A percentile compares a stretch with the other conserved stretches of the same genome.
Conservation (phyloP, 2,888 invertebrate genomes). For the Lithodes maja region DNA sequence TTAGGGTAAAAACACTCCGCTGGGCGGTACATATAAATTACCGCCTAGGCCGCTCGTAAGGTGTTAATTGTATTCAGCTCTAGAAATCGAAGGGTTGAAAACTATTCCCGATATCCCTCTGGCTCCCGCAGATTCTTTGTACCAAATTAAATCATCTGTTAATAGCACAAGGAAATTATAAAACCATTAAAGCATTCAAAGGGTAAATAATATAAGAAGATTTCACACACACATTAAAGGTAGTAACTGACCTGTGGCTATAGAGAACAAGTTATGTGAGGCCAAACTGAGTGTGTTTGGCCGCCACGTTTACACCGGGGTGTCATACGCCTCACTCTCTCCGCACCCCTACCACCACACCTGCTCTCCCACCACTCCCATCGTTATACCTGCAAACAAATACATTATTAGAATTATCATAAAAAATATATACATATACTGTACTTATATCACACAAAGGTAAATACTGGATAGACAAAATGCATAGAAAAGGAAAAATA, state of each 20-base stretch:
- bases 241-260: conserved; percentile 26
- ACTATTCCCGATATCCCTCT: too few relatives aligned
- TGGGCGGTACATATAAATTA: too few relatives aligned
- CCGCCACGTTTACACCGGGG: conserved; percentile 48
- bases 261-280: conserved; percentile 30
- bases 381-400: neutral
- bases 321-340: conserved; percentile 50
- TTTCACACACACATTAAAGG: too few relatives aligned
- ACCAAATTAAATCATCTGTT: too few relatives aligned
- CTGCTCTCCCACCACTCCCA: neutral
- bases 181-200: too few relatives aligned
- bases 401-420: neutral
- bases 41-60: too few relatives aligned
- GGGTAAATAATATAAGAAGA: too few relatives aligned
- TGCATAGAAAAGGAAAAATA: neutral
- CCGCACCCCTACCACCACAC: neutral
- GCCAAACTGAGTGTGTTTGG: conserved; percentile 64
- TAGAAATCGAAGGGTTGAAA: too few relatives aligned
- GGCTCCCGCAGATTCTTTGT: too few relatives aligned
- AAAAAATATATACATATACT: neutral
- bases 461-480: neutral
- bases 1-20: too few relatives aligned
- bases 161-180: too few relatives aligned
- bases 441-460: neutral
- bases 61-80: too few relatives aligned